Conservation (phyloP, 2,797 vertebrate species). For the Gallinago solitaria region DNA sequence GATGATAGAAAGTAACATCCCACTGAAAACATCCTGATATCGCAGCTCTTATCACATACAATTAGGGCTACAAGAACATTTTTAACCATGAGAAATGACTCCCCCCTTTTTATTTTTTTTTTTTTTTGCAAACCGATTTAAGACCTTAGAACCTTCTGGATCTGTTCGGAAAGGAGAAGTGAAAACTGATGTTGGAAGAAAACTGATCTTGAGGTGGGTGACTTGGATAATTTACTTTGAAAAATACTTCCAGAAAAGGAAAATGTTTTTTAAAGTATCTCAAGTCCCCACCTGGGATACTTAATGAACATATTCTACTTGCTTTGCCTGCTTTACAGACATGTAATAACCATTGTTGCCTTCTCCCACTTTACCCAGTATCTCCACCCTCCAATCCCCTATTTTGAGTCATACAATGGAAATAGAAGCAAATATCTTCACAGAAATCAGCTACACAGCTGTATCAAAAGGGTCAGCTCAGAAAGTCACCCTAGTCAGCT, state of each 20-base stretch:
- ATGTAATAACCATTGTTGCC: background rate
- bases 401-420: background rate
- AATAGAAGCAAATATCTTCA: background rate
- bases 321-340: background rate
- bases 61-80: background rate
- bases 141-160: background rate
- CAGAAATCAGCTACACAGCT: background rate
- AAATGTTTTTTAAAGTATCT: background rate
- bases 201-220: background rate
- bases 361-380: background rate
- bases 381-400: background rate
- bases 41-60: background rate
- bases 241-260: background rate
- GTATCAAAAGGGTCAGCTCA: background rate
- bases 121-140: background rate
- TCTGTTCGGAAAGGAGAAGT: background rate
- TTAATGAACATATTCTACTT: background rate
- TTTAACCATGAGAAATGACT: background rate
- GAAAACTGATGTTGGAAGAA: background rate
- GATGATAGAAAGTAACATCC: fast-evolving
- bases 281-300: background rate
- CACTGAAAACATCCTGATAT: background rate
- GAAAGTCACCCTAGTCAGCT: background rate
- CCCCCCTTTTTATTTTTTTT: no score
- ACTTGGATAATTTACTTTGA: background rate